Percentiles rank a stretch among this genome's conserved stretches.
Conservation (phyloP, 64 coral and sea anemone genomes). For the Pocillopora damicornis region DNA sequence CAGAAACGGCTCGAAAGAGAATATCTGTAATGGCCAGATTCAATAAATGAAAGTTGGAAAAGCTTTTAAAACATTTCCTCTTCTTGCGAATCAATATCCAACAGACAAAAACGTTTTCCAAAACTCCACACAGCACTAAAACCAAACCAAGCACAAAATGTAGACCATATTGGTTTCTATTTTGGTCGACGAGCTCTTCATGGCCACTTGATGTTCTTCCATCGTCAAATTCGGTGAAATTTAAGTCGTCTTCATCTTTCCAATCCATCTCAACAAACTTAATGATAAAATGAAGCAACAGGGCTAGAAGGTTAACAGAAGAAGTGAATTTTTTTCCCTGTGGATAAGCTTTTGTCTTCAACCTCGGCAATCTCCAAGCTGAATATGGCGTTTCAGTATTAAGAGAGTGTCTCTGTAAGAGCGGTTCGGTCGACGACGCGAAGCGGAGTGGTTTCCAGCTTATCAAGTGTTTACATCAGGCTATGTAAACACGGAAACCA, state of each 20-base stretch:
- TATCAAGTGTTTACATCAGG: too few species aligned
- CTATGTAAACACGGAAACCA: too few species aligned
- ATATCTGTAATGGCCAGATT: slow-evolving; percentile 48
- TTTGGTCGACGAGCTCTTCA: not conserved
- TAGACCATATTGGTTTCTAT: not conserved
- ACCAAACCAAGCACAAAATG: not conserved
- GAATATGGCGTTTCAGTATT: too few species aligned
- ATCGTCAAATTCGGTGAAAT: not conserved
- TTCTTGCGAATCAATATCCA: slow-evolving; percentile 12
- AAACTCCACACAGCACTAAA: slow-evolving; percentile 4
- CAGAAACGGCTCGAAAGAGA: not conserved
- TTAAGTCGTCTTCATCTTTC: not conserved
- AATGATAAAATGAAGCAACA: too few species aligned
- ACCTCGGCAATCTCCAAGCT: too few species aligned
- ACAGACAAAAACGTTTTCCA: slow-evolving; percentile 21
- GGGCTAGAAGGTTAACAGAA: too few species aligned
- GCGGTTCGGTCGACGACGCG: too few species aligned
- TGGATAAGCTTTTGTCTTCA: too few species aligned
- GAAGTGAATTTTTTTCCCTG: too few species aligned
- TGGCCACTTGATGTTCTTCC: not conserved
- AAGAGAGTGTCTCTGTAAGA: too few species aligned
- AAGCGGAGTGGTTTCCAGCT: too few species aligned
- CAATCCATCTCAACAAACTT: not conserved
- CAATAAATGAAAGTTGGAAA: slow-evolving; percentile 41
- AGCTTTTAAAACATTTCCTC: slow-evolving; percentile 13